phyloP scores from a whole-genome alignment of 2,113 vertebrate species.

The Gallinago undulata region DNA sequence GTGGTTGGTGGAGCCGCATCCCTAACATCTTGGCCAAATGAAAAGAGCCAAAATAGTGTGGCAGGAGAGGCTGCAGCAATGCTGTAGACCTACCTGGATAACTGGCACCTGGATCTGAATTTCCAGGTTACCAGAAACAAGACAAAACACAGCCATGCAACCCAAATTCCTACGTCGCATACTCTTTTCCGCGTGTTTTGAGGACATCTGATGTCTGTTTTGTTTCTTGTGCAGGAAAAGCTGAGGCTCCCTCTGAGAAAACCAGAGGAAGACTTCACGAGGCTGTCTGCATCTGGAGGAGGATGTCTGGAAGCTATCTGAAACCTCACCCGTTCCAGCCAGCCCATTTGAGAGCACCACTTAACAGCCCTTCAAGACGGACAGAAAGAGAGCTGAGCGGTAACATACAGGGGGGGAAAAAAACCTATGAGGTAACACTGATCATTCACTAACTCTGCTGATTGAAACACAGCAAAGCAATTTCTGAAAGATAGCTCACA shows the following conservation, averaged over 20 bases:
- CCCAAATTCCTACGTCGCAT: rapidly evolving
- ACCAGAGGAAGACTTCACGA: background rate
- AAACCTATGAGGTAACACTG: background rate
- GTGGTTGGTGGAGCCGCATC: background rate
- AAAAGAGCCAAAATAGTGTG: background rate
- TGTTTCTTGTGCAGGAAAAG: background rate
- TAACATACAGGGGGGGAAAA: background rate
- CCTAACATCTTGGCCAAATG: background rate
- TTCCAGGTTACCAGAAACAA: background rate
- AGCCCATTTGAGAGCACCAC: background rate
- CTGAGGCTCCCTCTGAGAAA: background rate
- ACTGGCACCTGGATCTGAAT: background rate
- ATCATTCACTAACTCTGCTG: background rate
- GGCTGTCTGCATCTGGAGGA: background rate
- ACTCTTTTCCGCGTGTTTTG: background rate
- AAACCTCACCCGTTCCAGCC: background rate
- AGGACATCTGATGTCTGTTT: background rate
- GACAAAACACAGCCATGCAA: background rate
- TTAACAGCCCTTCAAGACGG: background rate
- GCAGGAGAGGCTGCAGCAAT: background rate
- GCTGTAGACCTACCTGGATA: background rate
- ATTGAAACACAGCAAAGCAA: background rate
- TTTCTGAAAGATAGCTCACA: background rate
- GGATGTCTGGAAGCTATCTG: background rate
- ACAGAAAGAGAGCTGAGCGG: background rate